These are phyloP conservation scores for Agrochola circellaris DNA, from an alignment of 2,888 invertebrate species.

Conservation along the genomic window DNA sequence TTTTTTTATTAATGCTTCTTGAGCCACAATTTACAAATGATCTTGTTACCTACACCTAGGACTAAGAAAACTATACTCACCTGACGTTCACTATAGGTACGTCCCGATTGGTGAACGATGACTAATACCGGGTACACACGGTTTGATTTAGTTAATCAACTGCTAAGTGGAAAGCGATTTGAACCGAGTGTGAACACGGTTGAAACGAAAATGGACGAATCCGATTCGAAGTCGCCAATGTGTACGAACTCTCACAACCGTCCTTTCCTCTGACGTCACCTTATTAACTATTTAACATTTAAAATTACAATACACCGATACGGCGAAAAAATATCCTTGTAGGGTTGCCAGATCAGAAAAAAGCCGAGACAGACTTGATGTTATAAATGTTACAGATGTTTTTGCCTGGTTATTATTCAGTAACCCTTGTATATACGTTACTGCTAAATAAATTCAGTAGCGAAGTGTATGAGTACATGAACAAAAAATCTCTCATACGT, in stretches of 20 bases:
- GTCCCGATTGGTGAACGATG: background rate
- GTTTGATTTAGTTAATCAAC: no score
- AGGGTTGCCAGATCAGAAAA: slow-evolving; percentile 21
- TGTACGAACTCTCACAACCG: slow-evolving; percentile 24
- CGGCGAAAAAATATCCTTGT: slow-evolving; percentile 51
- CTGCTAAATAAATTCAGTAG: background rate
- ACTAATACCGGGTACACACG: background rate
- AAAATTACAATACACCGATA: slow-evolving; percentile 55
- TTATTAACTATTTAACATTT: slow-evolving; percentile 52
- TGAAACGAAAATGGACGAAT: slow-evolving; percentile 1
- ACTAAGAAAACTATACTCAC: slow-evolving; percentile 10
- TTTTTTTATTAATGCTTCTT: background rate
- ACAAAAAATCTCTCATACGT: background rate
- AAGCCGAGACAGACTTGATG: background rate
- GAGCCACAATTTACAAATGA: slow-evolving; percentile 23
- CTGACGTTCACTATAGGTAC: background rate
- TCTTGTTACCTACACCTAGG: slow-evolving; percentile 16
- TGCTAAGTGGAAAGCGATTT: no score
- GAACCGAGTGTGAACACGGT: no score
- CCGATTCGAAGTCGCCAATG: background rate
- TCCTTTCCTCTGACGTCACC: slow-evolving; percentile 19
- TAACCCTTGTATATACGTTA: background rate
- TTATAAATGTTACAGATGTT: background rate
- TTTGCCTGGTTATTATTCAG: background rate
- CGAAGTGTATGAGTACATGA: background rate